Conservation (phyloP, 2,888 invertebrate genomes). For the Caenorhabditis imperialis region DNA sequence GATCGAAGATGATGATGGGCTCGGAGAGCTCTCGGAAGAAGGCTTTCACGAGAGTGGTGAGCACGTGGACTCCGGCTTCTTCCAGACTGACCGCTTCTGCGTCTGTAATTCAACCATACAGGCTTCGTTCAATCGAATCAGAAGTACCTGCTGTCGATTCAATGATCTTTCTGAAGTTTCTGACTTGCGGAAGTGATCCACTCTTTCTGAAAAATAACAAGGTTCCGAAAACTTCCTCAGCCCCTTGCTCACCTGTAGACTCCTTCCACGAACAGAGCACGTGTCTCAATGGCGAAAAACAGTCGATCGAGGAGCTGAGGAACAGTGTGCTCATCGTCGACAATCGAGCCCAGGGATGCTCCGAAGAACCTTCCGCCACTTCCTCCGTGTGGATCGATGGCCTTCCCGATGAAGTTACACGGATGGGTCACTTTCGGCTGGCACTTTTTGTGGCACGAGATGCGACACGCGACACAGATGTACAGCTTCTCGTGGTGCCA, state of each 20-base stretch:
- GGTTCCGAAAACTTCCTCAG: background rate
- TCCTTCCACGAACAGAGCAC: conserved; percentile 92
- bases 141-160: conserved; percentile 70
- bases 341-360: conserved; percentile 85
- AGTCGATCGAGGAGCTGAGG: conserved; percentile 91
- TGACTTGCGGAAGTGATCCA: conserved; percentile 81
- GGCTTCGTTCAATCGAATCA: background rate
- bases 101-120: conserved; percentile 80
- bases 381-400: conserved; percentile 34
- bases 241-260: conserved; percentile 83
- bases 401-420: conserved; percentile 71
- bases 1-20: conserved; percentile 91
- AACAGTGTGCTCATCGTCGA: conserved; percentile 77
- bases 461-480: conserved; percentile 84
- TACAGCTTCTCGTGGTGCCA: conserved; percentile 89
- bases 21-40: conserved; percentile 94
- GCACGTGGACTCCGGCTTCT: conserved; percentile 89
- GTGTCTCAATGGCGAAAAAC: conserved; percentile 90
- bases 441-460: conserved; percentile 93
- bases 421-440: conserved; percentile 84
- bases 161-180: conserved; percentile 78
- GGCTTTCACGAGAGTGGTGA: conserved; percentile 89
- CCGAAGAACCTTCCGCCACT: conserved; percentile 84
- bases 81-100: conserved; percentile 84
- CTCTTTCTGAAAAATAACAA: conserved; percentile 82